Percentiles rank a stretch among this genome's conserved stretches.
phyloP scores from a whole-genome alignment of 1,140 invertebrate species.

The Chionoecetes opilio region DNA sequence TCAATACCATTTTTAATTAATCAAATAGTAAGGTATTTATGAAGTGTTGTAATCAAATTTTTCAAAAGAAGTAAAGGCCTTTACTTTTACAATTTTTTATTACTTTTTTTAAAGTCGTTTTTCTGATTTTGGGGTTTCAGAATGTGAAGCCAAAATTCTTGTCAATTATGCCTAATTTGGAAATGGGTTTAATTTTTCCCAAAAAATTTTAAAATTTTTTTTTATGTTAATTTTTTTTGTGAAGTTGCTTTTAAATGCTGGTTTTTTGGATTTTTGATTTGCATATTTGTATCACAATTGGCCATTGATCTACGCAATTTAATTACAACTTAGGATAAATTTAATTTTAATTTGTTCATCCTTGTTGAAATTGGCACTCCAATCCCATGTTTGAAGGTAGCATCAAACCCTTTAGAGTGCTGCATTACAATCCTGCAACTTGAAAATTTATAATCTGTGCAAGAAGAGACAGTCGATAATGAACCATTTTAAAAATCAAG shows the following conservation, averaged over 20 bases:
- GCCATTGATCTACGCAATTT: background rate
- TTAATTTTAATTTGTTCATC: slow-evolving; percentile 13
- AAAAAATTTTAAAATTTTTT: background rate
- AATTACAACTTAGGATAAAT: background rate
- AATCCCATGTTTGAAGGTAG: background rate
- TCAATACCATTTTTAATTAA: background rate
- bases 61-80: background rate
- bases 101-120: background rate
- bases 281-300: background rate
- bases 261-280: background rate
- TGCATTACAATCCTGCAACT: slow-evolving; percentile 15
- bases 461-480: slow-evolving; percentile 41
- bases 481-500: slow-evolving; percentile 41
- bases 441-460: slow-evolving; percentile 29
- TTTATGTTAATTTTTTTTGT: background rate
- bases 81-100: background rate
- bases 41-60: slow-evolving; percentile 30
- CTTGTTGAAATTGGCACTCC: slow-evolving; percentile 28
- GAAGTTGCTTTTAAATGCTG: background rate
- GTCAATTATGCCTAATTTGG: background rate
- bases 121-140: background rate
- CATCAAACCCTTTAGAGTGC: background rate
- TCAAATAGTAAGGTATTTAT: slow-evolving; percentile 22
- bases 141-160: background rate
- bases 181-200: background rate